These are phyloP conservation scores for Himalopsyche anomala DNA, from an alignment of 2,888 invertebrate genomes.

Conservation along the genomic window DNA sequence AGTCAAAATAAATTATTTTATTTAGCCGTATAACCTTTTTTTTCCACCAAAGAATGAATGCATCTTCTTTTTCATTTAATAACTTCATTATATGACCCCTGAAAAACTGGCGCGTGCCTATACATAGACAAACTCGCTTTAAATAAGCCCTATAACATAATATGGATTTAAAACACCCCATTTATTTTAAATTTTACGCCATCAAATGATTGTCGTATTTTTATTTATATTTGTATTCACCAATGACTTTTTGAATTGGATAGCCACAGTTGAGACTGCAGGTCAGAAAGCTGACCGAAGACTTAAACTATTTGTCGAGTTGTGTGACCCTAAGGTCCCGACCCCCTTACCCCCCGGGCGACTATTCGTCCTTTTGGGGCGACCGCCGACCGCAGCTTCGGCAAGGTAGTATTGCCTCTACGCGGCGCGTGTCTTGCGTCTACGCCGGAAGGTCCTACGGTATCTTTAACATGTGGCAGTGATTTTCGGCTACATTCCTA, in stretches of 20 bases:
- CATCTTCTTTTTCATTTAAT: background rate
- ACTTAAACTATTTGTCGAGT: conserved; percentile 40
- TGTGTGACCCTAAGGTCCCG: conserved; percentile 22
- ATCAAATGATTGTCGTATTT: background rate
- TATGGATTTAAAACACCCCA: background rate
- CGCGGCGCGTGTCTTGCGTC: conserved; percentile 1
- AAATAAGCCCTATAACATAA: background rate
- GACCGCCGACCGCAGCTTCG: background rate
- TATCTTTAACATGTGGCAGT: no score
- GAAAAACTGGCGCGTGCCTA: background rate
- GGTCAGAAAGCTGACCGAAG: conserved; percentile 7
- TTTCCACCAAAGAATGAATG: no score
- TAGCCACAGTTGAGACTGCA: background rate
- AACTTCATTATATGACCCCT: background rate
- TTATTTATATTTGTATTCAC: background rate
- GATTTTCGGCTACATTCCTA: no score
- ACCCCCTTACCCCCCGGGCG: background rate
- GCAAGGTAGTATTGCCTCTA: background rate
- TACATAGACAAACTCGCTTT: background rate
- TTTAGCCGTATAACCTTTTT: no score
- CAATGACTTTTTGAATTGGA: conserved; percentile 17
- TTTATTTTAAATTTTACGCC: background rate
- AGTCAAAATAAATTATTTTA: no score
- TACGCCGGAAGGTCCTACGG: conserved; percentile 14
- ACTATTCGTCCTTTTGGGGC: background rate